Conservation (phyloP, 2,888 invertebrate genomes). For the Autographa pulchrina region DNA sequence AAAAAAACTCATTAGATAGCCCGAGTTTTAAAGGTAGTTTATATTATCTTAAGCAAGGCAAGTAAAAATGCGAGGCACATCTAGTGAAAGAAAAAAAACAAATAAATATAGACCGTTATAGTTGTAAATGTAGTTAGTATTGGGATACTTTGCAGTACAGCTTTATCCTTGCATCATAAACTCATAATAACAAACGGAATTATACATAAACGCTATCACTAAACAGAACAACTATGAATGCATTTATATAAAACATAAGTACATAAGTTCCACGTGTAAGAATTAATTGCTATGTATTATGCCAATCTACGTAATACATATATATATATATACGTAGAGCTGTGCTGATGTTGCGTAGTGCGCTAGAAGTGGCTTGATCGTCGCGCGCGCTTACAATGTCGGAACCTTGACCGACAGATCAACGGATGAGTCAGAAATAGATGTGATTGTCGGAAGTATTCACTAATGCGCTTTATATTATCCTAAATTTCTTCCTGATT, state of each 20-base stretch:
- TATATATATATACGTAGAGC: constrained; percentile 9
- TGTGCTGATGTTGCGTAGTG: constrained; percentile 18
- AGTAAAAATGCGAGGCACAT: too few relatives aligned
- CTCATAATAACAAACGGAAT: not conserved
- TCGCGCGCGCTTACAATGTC: constrained; percentile 34
- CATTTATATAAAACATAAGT: constrained; percentile 18
- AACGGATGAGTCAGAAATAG: constrained; percentile 37
- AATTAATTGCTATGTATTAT: constrained; percentile 26
- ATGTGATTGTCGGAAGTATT: constrained; percentile 33
- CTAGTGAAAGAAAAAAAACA: too few relatives aligned
- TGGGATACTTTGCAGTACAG: too few relatives aligned
- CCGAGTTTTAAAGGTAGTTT: too few relatives aligned
- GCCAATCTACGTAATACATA: constrained; percentile 17
- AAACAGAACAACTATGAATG: constrained; percentile 12
- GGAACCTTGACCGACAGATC: constrained; percentile 45
- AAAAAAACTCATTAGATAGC: too few relatives aligned
- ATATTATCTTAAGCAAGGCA: too few relatives aligned
- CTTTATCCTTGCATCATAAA: too few relatives aligned
- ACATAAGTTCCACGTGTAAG: constrained; percentile 43
- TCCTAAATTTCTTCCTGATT: too few relatives aligned
- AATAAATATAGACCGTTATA: too few relatives aligned
- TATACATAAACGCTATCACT: not conserved
- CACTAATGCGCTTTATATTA: not conserved
- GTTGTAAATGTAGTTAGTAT: too few relatives aligned
- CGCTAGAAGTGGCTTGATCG: constrained; percentile 12